Conservation (phyloP, 2,888 invertebrate genomes). For the Athripsodes cinereus region DNA sequence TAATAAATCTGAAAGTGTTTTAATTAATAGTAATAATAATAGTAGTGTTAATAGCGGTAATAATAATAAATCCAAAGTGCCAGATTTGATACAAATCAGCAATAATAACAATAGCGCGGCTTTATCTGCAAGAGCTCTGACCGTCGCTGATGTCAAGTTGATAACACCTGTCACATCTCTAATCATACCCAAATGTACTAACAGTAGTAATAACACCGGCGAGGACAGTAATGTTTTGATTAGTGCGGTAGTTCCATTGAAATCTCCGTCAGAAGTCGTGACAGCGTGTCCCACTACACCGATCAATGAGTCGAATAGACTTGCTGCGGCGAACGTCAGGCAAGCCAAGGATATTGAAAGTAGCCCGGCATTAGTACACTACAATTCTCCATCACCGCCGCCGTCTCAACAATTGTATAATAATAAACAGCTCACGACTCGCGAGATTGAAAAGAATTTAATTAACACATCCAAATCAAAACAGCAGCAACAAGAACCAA, state of each 20-base stretch:
- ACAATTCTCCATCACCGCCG: constrained; percentile 21
- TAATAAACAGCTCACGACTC: constrained; percentile 43
- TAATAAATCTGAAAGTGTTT: constrained; percentile 2
- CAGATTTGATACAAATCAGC: constrained; percentile 27
- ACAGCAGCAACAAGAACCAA: neutral
- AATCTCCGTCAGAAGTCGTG: constrained; percentile 5
- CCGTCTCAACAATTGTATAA: constrained; percentile 28
- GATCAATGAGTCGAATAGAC: constrained; percentile 15
- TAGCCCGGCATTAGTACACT: constrained; percentile 18
- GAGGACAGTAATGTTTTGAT: constrained; percentile 23
- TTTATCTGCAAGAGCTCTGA: constrained; percentile 27
- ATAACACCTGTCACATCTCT: constrained; percentile 44
- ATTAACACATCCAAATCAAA: constrained; percentile 58
- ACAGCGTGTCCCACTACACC: constrained; percentile 4
- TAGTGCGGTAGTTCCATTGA: neutral
- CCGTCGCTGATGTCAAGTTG: constrained; percentile 40
- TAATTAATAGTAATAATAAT: neutral
- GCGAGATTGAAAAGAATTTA: constrained; percentile 63
- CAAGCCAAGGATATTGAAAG: constrained; percentile 23
- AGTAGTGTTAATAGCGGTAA: neutral
- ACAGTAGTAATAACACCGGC: neutral
- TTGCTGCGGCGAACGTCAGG: constrained; percentile 8
- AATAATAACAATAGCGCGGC: neutral
- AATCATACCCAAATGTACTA: neutral
- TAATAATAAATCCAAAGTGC: constrained; percentile 9